These are phyloP conservation scores for Odontocolon sp. DNA, from an alignment of 2,888 invertebrate species.

Conservation along the genomic window DNA sequence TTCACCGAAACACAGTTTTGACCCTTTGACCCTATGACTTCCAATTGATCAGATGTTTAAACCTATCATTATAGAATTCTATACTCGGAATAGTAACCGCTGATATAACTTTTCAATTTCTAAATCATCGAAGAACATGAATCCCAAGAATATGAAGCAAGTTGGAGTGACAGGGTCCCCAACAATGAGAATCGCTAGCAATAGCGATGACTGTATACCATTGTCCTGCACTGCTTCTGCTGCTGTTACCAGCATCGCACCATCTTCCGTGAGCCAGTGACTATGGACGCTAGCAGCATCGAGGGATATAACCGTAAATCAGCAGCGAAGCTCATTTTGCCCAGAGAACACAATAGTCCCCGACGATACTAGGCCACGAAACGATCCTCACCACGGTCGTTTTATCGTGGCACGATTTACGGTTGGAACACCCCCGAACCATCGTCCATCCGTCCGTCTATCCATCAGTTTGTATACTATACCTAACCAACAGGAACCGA, in stretches of 20 bases:
- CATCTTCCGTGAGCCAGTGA: conserved; percentile 7
- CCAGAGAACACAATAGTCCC: conserved; percentile 73
- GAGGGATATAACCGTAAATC: conserved; percentile 64
- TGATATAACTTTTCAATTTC: neutral
- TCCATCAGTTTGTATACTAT: conserved; percentile 31
- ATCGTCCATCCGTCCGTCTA: no score
- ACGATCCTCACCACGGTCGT: conserved; percentile 65
- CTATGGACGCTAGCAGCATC: conserved; percentile 23
- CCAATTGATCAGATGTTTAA: no score
- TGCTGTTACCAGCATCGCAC: neutral
- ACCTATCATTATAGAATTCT: no score
- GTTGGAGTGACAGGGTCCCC: no score
- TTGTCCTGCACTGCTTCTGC: neutral
- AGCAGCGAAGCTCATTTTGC: conserved; percentile 72
- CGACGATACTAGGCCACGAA: conserved; percentile 63
- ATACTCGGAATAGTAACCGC: neutral
- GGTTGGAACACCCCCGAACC: conserved; percentile 66
- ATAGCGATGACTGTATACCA: neutral
- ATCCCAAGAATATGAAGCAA: neutral
- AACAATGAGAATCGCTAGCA: no score
- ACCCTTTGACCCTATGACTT: no score
- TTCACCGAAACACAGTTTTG: no score
- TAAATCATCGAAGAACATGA: neutral
- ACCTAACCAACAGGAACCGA: conserved; percentile 29
- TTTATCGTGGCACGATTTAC: conserved; percentile 75